Evolutionary conservation across 2,888 invertebrate species (phyloP), one percentile per base, ranked within the genome.

Genomic region (Cheilosia pagana): DNA sequence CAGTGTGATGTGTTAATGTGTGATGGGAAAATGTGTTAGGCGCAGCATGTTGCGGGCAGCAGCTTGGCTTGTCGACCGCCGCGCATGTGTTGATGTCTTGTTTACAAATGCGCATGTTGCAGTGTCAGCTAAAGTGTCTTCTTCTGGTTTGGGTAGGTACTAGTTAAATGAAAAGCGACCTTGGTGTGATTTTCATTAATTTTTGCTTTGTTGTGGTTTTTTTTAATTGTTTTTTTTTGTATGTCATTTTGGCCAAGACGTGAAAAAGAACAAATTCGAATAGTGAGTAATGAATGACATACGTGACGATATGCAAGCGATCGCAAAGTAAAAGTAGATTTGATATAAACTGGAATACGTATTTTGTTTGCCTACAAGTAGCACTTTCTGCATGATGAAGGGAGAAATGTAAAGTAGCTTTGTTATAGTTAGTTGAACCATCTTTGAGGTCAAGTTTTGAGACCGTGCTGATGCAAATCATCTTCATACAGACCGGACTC

Each of bases 31-130:
- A 25, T 21, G 10, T 50, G 19, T 50, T 57, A 23, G n/a, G 10
- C 10, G 78, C 78, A 78, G 35, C 78, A 78, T 83, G 82, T 63
- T 78, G 78, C 83, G 43, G 28, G 62, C 16, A 62, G 59, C 50
- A 63, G 7, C 35, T 43, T 21, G 41, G 3, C 39, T 43, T 62
- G 55, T 8, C 16, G 16, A 5, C 12, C 35, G 14, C 12, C 35
- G 43, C 12, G 21, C 41, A 59, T 35, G 21, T 45, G 41, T 31
- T 63, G 71, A 41, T 23, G 16, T 43, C 72, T 65, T 68, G 31
- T 53, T 53, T 65, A 72, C 53, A 77, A 55, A 41, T 62, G 16
- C 52, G 16, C 52, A 57, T 25, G 19, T 50, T 79, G 74, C 83
- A 21, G 19, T 6, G 68, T 75, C 74, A 75, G 83, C 79, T 67